Evolutionary conservation across 2,797 vertebrate genomes (phyloP), one percentile per base, ranked within the genome.

Genomic region (Bradypodion pumilum): DNA sequence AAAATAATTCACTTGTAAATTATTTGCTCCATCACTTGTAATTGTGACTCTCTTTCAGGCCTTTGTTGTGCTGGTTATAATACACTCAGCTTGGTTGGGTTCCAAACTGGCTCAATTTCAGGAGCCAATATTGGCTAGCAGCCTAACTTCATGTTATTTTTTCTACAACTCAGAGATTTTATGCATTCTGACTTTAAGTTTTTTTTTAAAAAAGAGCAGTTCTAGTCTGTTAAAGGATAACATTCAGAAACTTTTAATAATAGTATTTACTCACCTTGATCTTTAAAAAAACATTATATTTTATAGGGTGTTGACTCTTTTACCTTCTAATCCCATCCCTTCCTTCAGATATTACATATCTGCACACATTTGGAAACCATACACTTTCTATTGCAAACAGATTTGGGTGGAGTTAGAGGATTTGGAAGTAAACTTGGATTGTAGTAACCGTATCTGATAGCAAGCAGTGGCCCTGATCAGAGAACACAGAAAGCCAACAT

Each of bases 1-100:
- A 66, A 86, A 66, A 74, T 74, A 86, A 86, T 56, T 82, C 74
- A 78, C 69, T 82, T 74, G 62, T 74, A 74, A 78, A 86, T 78
- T 79, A 82, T 74, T 78, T 40, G 16, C 69, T 79, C 65, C 80
- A 62, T 80, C 77, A 40, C 49, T 80, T 79, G 85, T 75, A 86
- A 86, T 80, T 69, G 76, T 60, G 25, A 63, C 25, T 75, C 70
- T 74, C 70, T 62, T 86, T 46, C 52, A 74, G 49, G 66, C 69
- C n/a, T 86, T 37, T 85, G 82, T 65, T 66, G 79, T 56, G 78
- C 44, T 44, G 68, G 62, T 23, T 75, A 37, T 49, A 75, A 74
- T 73, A 74, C 46, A 59, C 49, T 59, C 35, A 44, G 59, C 46
- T 78, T 86, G 85, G 59, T 66, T 78, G 46, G 46, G 49, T 40